Evolutionary conservation across 2,888 invertebrate genomes (phyloP).

Genomic region (Acronicta aceris): DNA sequence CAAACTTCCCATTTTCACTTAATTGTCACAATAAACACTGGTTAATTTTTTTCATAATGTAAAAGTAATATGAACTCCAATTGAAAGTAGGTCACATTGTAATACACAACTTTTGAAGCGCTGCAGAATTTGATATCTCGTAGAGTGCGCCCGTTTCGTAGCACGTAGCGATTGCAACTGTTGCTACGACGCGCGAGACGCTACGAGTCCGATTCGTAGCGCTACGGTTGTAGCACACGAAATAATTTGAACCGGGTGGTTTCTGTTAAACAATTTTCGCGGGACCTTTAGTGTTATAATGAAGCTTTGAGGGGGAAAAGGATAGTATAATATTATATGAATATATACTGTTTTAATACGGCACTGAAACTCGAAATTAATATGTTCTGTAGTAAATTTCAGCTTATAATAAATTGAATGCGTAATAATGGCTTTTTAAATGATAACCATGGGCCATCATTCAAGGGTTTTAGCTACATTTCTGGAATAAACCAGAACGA

Average conservation of each 20-base stretch:
- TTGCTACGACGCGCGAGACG: conserved; percentile 72
- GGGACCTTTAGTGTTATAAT: conserved; percentile 30
- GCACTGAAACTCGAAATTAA: conserved; percentile 4
- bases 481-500: no score
- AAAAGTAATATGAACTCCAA: conserved; percentile 41
- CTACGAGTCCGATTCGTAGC: conserved; percentile 53
- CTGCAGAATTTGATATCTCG: conserved; percentile 43
- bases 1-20: conserved; percentile 66
- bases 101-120: conserved; percentile 46
- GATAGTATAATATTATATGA: conserved; percentile 17
- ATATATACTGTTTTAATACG: conserved; percentile 14
- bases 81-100: conserved; percentile 53
- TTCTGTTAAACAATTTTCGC: conserved; percentile 41
- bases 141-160: conserved; percentile 75
- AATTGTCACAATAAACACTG: conserved; percentile 30
- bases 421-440: no score
- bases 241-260: conserved; percentile 34
- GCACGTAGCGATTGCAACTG: conserved; percentile 81
- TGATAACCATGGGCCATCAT: no score
- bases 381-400: conserved; percentile 1
- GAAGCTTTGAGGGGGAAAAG: conserved; percentile 18
- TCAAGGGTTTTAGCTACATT: no score
- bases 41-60: conserved; percentile 25
- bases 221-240: conserved; percentile 49
- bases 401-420: no score